Conservation (phyloP, 2,797 vertebrate species). For the Lacerta agilis region DNA sequence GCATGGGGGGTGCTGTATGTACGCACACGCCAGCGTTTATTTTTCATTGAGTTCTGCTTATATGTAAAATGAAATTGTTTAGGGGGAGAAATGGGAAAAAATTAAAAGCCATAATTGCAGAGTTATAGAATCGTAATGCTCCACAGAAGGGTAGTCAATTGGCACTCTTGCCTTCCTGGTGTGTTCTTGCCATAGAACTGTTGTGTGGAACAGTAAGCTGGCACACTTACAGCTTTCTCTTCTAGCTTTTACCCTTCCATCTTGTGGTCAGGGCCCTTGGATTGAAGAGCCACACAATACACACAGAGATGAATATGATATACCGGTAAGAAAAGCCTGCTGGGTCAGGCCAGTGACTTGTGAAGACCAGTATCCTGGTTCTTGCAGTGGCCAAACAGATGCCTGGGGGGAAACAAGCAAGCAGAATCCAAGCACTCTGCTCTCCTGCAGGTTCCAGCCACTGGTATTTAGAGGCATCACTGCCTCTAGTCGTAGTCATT, state of each 20-base stretch:
- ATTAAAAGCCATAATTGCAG: background rate
- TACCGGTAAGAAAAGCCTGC: too few relatives aligned
- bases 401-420: background rate
- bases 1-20: background rate
- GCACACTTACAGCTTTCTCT: background rate
- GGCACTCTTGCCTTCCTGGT: background rate
- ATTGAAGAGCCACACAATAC: background rate
- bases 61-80: background rate
- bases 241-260: background rate
- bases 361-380: too few relatives aligned
- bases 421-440: too few relatives aligned
- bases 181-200: background rate
- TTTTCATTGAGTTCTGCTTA: background rate
- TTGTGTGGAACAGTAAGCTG: background rate
- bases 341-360: too few relatives aligned
- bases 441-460: background rate
- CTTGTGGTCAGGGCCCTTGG: too few relatives aligned
- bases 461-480: background rate
- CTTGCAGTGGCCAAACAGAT: background rate
- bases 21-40: too few relatives aligned
- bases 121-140: background rate
- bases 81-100: background rate
- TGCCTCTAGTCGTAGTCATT: too few relatives aligned
- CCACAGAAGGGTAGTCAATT: too few relatives aligned
- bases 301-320: too few relatives aligned